Conservation (phyloP, 1,140 invertebrate genomes). For the Drosophila nebulosa region DNA sequence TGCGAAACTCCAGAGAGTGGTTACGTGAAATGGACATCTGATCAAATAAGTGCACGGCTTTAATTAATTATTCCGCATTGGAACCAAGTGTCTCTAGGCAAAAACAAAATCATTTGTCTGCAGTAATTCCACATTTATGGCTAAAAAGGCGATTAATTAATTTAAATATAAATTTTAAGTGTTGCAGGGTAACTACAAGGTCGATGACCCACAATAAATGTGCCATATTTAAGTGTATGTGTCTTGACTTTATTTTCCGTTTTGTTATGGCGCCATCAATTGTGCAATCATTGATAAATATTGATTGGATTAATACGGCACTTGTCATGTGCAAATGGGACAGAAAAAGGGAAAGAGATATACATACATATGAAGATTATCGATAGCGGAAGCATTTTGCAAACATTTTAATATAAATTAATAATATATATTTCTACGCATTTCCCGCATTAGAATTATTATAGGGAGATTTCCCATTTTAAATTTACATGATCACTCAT, state of each 20-base stretch:
- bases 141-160: not conserved
- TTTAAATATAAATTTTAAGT: not conserved
- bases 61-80: no score
- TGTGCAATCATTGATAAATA: constrained; percentile 36
- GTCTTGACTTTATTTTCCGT: not conserved
- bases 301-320: constrained; percentile 1
- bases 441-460: not conserved
- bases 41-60: no score
- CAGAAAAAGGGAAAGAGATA: not conserved
- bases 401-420: not conserved
- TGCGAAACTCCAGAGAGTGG: no score
- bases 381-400: not conserved
- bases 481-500: no score
- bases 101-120: no score
- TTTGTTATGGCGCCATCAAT: constrained; percentile 5
- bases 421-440: not conserved
- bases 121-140: no score
- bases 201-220: not conserved
- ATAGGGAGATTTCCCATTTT: no score
- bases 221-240: not conserved
- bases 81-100: no score
- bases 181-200: not conserved
- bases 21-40: no score
- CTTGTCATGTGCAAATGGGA: not conserved
- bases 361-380: not conserved